phyloP scores from a whole-genome alignment of 1,140 invertebrate genomes.

The Thaumetopoea pityocampa region DNA sequence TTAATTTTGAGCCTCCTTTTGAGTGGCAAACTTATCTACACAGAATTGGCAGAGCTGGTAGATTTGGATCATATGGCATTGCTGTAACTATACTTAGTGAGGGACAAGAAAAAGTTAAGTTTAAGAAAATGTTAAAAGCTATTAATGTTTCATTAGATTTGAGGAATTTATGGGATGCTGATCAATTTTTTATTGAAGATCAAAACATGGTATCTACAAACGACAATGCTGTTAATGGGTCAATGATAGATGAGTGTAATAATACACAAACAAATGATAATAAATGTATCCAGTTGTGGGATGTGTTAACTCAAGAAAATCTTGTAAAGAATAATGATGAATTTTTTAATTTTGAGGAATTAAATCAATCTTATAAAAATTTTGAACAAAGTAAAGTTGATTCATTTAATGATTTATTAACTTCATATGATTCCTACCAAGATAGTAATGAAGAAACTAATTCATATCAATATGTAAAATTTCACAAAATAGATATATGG shows the following conservation, averaged over 20 bases:
- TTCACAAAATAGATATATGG: not conserved
- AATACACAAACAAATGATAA: slow-evolving; percentile 48
- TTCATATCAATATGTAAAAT: not conserved
- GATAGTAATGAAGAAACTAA: slow-evolving; percentile 2
- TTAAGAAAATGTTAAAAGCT: slow-evolving; percentile 75
- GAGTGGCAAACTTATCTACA: slow-evolving; percentile 95
- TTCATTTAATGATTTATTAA: slow-evolving; percentile 38
- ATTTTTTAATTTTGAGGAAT: slow-evolving; percentile 38
- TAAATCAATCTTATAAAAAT: slow-evolving; percentile 32
- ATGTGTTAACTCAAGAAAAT: slow-evolving; percentile 25
- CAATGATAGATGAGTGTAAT: not conserved
- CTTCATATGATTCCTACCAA: slow-evolving; percentile 28
- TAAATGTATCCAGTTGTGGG: slow-evolving; percentile 31
- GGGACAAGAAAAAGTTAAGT: slow-evolving; percentile 77
- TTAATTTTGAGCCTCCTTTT: slow-evolving; percentile 92
- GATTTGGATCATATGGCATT: slow-evolving; percentile 88
- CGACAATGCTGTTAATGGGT: slow-evolving; percentile 78
- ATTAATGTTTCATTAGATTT: slow-evolving; percentile 38
- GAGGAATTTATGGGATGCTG: slow-evolving; percentile 39
- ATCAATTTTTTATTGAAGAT: slow-evolving; percentile 11
- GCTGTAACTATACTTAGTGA: slow-evolving; percentile 81
- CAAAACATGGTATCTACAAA: slow-evolving; percentile 77
- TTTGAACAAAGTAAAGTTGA: slow-evolving; percentile 25
- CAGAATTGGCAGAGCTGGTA: slow-evolving; percentile 94
- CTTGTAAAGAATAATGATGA: slow-evolving; percentile 5